Evolutionary conservation across 2,797 vertebrate genomes (phyloP).

Genomic region (Neolamprologus multifasciatus): DNA sequence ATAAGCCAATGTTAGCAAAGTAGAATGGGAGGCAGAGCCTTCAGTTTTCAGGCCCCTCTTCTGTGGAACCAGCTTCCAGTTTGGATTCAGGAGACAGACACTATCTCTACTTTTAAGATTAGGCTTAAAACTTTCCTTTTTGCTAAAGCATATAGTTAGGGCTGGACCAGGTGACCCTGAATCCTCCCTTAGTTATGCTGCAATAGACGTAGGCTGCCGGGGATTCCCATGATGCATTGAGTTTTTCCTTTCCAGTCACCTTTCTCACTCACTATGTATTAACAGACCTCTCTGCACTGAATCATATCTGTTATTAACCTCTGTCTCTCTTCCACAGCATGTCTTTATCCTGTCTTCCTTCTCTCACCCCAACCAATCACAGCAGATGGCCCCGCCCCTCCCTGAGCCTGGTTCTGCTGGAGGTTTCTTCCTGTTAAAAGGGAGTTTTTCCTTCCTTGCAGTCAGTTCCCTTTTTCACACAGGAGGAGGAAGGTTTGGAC

Average conservation of each 20-base stretch:
- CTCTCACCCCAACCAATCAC: accelerated
- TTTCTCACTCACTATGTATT: accelerated
- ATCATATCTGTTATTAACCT: accelerated
- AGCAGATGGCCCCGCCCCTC: not conserved
- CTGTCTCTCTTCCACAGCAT: not conserved
- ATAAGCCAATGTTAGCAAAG: not conserved
- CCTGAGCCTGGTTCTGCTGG: accelerated
- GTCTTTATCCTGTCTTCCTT: accelerated
- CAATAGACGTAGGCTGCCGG: accelerated
- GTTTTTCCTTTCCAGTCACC: accelerated
- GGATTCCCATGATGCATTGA: accelerated
- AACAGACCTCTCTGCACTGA: accelerated
- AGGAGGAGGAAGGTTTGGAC: too few species aligned
- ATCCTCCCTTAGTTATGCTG: not conserved
- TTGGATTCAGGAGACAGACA: not conserved
- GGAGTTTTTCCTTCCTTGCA: not conserved
- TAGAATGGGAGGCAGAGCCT: not conserved
- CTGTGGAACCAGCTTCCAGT: not conserved
- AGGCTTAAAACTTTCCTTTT: too few species aligned
- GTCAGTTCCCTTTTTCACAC: too few species aligned
- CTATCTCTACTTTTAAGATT: too few species aligned
- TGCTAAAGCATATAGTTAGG: not conserved
- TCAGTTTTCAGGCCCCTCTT: not conserved
- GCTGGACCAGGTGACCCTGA: not conserved
- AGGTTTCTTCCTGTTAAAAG: not conserved